Conservation (phyloP, 2,797 vertebrate genomes). For the Myripristis murdjan region DNA sequence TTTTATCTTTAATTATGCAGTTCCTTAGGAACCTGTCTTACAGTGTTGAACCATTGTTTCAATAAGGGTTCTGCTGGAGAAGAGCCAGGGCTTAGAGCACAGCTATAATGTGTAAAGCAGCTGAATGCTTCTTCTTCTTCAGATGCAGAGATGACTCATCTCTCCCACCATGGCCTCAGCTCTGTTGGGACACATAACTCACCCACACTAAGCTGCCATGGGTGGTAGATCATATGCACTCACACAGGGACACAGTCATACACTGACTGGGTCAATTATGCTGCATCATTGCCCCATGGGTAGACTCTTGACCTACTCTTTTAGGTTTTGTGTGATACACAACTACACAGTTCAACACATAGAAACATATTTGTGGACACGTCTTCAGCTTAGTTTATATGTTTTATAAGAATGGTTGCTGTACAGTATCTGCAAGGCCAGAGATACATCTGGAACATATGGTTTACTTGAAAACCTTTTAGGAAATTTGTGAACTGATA, state of each 20-base stretch:
- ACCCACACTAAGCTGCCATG: conserved; percentile 44
- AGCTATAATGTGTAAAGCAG: conserved; percentile 73
- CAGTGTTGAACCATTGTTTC: conserved; percentile 42
- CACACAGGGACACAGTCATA: conserved; percentile 16
- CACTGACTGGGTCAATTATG: conserved; percentile 21
- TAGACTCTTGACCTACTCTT: not conserved
- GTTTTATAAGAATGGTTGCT: too few species aligned
- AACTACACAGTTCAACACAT: not conserved
- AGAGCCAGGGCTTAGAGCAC: conserved; percentile 28
- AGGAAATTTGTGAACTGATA: not conserved
- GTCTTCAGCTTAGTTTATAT: not conserved
- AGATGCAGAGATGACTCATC: conserved; percentile 75
- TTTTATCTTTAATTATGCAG: conserved; percentile 50
- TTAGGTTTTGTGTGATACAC: not conserved
- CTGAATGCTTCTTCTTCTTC: conserved; percentile 66
- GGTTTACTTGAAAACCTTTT: not conserved
- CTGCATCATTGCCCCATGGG: not conserved
- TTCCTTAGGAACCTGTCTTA: conserved; percentile 45
- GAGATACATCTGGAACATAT: too few species aligned
- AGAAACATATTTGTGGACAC: conserved; percentile 10
- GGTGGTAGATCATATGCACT: conserved; percentile 49
- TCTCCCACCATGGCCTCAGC: conserved; percentile 75
- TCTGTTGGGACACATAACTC: conserved; percentile 56
- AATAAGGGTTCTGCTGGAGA: conserved; percentile 53
- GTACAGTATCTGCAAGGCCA: too few species aligned